A percentile compares a stretch with the other conserved stretches of the same genome.
Conservation (phyloP, 64 coral and sea anemone genomes). For the Actinia equina region DNA sequence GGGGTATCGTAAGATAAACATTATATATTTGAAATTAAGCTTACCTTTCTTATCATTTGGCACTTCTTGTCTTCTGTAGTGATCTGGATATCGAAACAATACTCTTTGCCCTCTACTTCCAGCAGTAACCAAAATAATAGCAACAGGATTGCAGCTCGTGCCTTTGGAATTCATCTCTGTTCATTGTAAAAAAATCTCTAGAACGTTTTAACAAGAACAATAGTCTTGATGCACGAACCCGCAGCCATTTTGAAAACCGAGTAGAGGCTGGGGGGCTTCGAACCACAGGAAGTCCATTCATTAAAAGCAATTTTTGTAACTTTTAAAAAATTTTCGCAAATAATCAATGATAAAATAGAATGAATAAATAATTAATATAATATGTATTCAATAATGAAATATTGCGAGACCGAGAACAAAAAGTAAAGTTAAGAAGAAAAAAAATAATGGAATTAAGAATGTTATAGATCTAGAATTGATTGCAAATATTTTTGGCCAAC, state of each 20-base stretch:
- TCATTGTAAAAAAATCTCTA: neutral
- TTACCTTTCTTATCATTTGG: constrained; percentile 20
- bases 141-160: constrained; percentile 49
- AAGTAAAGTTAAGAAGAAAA: no score
- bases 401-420: no score
- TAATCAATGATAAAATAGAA: no score
- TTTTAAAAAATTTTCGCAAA: no score
- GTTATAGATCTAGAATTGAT: no score
- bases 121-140: constrained; percentile 84
- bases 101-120: constrained; percentile 92
- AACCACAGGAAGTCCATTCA: neutral
- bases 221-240: neutral
- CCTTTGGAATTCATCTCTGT: neutral
- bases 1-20: neutral
- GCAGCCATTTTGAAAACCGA: constrained; percentile 1
- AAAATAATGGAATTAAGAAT: no score
- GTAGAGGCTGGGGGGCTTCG: neutral
- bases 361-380: no score
- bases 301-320: no score
- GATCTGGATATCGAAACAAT: constrained; percentile 93
- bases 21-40: neutral
- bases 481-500: neutral
- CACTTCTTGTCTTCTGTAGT: constrained; percentile 18
- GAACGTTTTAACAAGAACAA: neutral
- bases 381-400: no score